A percentile compares a stretch with the other conserved stretches of the same genome.
Conservation (phyloP, 2,113 vertebrate species). For the Tupaia chinensis region DNA sequence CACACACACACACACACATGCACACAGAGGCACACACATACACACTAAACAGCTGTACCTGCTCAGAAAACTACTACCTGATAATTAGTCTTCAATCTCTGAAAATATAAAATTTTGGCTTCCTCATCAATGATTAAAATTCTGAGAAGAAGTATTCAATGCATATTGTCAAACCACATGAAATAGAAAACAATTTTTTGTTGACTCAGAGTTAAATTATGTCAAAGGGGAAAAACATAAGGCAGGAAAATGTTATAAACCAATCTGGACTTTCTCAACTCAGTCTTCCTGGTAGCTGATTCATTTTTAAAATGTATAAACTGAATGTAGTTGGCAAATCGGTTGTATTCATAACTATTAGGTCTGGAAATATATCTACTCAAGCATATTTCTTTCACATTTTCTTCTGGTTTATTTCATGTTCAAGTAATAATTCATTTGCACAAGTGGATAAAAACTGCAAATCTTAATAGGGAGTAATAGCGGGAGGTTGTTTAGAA, state of each 20-base stretch:
- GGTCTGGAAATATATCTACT: slow-evolving; percentile 46
- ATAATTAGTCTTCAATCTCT: slow-evolving; percentile 81
- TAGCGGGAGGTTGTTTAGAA: slow-evolving; percentile 57
- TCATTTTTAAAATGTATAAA: slow-evolving; percentile 73
- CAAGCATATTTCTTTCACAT: slow-evolving; percentile 70
- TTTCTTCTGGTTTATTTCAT: slow-evolving; percentile 67
- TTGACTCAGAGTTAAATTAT: slow-evolving; percentile 82
- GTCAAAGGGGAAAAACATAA: slow-evolving; percentile 71
- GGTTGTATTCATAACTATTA: slow-evolving; percentile 63
- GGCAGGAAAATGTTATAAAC: slow-evolving; percentile 82
- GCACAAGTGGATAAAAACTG: slow-evolving; percentile 51
- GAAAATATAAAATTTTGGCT: slow-evolving; percentile 76
- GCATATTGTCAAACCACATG: slow-evolving; percentile 78
- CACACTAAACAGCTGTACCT: slow-evolving; percentile 53
- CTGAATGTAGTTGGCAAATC: slow-evolving; percentile 78
- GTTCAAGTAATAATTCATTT: slow-evolving; percentile 71
- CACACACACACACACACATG: neutral
- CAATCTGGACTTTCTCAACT: slow-evolving; percentile 87
- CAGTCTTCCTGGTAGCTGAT: slow-evolving; percentile 72
- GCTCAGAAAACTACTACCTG: slow-evolving; percentile 56
- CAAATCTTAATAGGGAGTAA: slow-evolving; percentile 60
- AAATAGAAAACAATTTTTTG: slow-evolving; percentile 78
- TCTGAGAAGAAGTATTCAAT: slow-evolving; percentile 80
- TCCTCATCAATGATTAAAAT: slow-evolving; percentile 68
- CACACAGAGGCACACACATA: no score